These are phyloP conservation scores for Melanotaenia pygmaea DNA, from an alignment of 2,797 vertebrate species.

Conservation along the genomic window DNA sequence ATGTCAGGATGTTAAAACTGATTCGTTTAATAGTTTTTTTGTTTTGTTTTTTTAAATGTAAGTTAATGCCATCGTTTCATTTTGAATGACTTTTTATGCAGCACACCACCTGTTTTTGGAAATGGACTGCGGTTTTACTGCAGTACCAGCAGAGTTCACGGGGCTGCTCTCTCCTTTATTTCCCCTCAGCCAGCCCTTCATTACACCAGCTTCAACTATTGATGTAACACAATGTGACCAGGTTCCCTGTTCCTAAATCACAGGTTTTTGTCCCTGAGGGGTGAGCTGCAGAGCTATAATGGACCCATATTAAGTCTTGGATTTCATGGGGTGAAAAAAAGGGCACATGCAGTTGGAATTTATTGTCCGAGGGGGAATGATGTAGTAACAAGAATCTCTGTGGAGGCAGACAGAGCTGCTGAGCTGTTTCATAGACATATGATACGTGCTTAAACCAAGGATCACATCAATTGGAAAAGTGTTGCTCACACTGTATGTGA, in stretches of 20 bases:
- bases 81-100: background rate
- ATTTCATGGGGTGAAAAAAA: slow-evolving; percentile 46
- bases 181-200: slow-evolving; percentile 18
- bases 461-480: background rate
- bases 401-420: slow-evolving; percentile 11
- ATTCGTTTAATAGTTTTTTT: too few relatives aligned
- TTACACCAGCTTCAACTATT: slow-evolving; percentile 32
- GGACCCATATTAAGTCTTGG: slow-evolving; percentile 43
- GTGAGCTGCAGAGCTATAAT: slow-evolving; percentile 22
- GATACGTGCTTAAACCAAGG: slow-evolving; percentile 5
- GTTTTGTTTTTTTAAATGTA: background rate
- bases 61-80: background rate
- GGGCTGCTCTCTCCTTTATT: slow-evolving; percentile 12
- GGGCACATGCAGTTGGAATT: slow-evolving; percentile 45
- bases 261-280: slow-evolving; percentile 18
- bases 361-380: slow-evolving; percentile 10
- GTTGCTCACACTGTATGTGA: background rate
- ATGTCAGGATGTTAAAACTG: too few relatives aligned
- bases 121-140: slow-evolving; percentile 2
- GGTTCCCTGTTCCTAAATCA: slow-evolving; percentile 38
- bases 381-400: slow-evolving; percentile 19
- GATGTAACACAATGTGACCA: slow-evolving; percentile 34
- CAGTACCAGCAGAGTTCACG: slow-evolving; percentile 15
- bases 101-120: background rate
- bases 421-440: background rate